Conservation (phyloP, 2,113 vertebrate genomes). For the Anthoscopus minutus region DNA sequence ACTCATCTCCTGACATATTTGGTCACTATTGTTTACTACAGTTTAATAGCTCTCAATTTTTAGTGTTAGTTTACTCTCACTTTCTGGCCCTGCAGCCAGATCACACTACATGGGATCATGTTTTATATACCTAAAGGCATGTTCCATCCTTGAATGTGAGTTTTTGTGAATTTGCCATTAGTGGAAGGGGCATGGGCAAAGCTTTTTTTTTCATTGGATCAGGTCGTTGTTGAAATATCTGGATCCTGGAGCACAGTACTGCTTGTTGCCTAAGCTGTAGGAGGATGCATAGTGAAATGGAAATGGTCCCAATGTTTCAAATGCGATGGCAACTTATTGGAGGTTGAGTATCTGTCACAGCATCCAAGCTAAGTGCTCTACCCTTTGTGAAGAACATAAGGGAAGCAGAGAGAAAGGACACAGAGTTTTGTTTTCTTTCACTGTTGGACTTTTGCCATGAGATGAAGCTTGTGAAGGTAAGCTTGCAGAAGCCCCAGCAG, state of each 20-base stretch:
- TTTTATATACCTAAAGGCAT: background rate
- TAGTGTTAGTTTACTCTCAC: background rate
- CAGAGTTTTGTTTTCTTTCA: background rate
- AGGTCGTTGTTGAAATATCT: background rate
- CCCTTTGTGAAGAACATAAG: background rate
- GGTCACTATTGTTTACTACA: background rate
- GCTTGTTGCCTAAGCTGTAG: background rate
- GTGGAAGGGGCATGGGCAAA: background rate
- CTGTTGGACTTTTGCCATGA: background rate
- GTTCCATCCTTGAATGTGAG: accelerated
- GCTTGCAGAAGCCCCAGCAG: background rate
- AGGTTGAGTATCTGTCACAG: background rate
- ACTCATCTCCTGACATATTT: background rate
- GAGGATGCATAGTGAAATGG: background rate
- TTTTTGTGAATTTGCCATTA: background rate
- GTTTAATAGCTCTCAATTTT: background rate
- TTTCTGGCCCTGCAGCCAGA: background rate
- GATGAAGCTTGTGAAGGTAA: background rate
- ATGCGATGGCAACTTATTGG: background rate
- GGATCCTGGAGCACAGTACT: background rate
- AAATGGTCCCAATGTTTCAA: background rate
- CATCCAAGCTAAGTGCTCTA: background rate
- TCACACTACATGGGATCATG: accelerated
- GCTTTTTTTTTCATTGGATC: background rate
- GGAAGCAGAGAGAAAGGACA: background rate